Evolutionary conservation across 2,113 vertebrate species (phyloP), one percentile per base, ranked within the genome.

Genomic region (Percopsis transmontana): DNA sequence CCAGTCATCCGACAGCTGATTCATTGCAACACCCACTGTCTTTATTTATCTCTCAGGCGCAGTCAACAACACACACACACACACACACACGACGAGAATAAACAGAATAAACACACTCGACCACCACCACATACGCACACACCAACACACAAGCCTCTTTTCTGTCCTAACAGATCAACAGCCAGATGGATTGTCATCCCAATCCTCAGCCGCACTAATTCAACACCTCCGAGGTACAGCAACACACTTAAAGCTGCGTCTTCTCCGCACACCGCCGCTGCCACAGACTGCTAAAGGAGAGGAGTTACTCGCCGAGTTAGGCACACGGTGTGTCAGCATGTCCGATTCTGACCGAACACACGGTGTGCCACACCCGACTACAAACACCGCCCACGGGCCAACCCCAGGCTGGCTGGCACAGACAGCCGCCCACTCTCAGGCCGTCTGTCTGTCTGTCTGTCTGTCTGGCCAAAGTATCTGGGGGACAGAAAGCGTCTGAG

Each of bases 381-480:
- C 62, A 52, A 72, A 60, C 48, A 15, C 75, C 75, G 40, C 79
- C 82, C 74, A 72, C 62, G 44, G 82, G 20, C 56, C 63, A 44
- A 72, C 82, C 85, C 55, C 65, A 62, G 72, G 82, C 82, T 44
- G 16, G 19, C 80, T 74, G 72, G 79, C 77, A 76, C 65, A 42
- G 70, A 65, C 42, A 5, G 65, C 63, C 18, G 64, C 77, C 77
- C 81, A 68, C 71, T 76, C 66, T 33, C 65, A 65, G 87, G 5
- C 27, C 8, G 5, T 81, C 80, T 76, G 81, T 70, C 76, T 81
- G 83, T 33, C 27, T 33, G 5, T 81, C 80, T 76, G 81, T 70
- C 76, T 81, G 83, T 83, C 85, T 79, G 74, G 82, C 63, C 38
- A 16, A 14, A 66, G 67, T 39, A 80, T 84, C 82, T 82, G 76